A percentile compares a stretch with the other conserved stretches of the same genome.
These are phyloP conservation scores for Sebastes glaucus DNA, from an alignment of 2,797 vertebrate species.

Conservation along the genomic window DNA sequence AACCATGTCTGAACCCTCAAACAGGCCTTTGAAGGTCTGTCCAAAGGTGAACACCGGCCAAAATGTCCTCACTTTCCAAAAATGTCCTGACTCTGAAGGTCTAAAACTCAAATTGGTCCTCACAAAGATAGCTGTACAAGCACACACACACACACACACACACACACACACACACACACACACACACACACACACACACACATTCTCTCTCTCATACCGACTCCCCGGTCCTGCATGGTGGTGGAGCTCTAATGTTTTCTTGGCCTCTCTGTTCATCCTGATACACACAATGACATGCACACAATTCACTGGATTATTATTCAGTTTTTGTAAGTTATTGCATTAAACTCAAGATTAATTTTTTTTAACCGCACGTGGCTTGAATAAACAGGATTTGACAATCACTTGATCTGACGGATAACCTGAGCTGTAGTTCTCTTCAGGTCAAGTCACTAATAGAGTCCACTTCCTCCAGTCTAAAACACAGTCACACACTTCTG, in stretches of 20 bases:
- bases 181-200: not conserved
- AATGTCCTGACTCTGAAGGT: too few species aligned
- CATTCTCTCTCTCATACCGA: not conserved
- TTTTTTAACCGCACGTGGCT: too few species aligned
- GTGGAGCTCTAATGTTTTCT: not conserved
- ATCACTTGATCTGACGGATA: slow-evolving; percentile 89
- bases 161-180: not conserved
- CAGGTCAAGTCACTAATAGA: slow-evolving; percentile 84
- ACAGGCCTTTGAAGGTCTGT: too few species aligned
- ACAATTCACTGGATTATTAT: not conserved
- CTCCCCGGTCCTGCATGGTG: not conserved
- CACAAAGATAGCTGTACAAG: too few species aligned
- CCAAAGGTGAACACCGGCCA: too few species aligned
- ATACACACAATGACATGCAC: not conserved
- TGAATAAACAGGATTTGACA: not conserved
- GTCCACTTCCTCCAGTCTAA: slow-evolving; percentile 83
- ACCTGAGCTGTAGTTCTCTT: slow-evolving; percentile 88
- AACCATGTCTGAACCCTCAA: too few species aligned
- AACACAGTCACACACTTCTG: not conserved
- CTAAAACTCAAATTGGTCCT: too few species aligned
- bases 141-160: not conserved
- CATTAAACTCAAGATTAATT: not conserved
- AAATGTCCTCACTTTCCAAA: too few species aligned
- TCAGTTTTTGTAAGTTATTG: not conserved
- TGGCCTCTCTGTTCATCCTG: not conserved